Evolutionary conservation across 2,113 vertebrate genomes (phyloP).

Genomic region (Notarius quadriscutis): DNA sequence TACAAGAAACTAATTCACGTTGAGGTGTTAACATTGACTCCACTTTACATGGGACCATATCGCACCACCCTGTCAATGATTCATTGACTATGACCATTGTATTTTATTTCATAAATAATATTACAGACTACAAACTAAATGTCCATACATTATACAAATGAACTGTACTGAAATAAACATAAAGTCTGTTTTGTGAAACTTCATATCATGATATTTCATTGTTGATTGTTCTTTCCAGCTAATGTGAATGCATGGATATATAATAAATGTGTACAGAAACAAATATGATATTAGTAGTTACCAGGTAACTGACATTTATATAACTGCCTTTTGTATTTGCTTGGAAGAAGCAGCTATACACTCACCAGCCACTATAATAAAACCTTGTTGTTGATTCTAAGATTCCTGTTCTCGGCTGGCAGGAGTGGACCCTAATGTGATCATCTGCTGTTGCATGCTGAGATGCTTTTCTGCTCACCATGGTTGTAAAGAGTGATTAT

Average conservation of each 20-base stretch:
- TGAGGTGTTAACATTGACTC: not conserved
- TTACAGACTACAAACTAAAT: not conserved
- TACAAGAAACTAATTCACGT: not conserved
- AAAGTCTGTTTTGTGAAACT: not conserved
- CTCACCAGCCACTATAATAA: no score
- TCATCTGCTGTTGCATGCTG: no score
- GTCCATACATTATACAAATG: not conserved
- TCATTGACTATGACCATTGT: not conserved
- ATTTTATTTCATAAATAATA: not conserved
- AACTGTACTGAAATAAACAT: not conserved
- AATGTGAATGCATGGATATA: not conserved
- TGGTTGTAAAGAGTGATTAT: no score
- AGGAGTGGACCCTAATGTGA: no score
- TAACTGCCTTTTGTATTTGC: conserved; percentile 18
- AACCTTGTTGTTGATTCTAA: no score
- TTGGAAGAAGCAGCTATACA: conserved; percentile 25
- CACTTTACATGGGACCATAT: not conserved
- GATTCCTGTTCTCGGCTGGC: no score
- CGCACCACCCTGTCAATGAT: not conserved
- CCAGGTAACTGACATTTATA: conserved; percentile 24
- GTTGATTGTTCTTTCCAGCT: conserved; percentile 24
- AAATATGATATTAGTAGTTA: not conserved
- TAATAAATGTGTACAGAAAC: not conserved
- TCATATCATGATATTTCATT: not conserved
- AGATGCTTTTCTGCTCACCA: no score